Evolutionary conservation across 2,113 vertebrate genomes (phyloP), one percentile per base, ranked within the genome.

Genomic region (Ranitomeya variabilis): DNA sequence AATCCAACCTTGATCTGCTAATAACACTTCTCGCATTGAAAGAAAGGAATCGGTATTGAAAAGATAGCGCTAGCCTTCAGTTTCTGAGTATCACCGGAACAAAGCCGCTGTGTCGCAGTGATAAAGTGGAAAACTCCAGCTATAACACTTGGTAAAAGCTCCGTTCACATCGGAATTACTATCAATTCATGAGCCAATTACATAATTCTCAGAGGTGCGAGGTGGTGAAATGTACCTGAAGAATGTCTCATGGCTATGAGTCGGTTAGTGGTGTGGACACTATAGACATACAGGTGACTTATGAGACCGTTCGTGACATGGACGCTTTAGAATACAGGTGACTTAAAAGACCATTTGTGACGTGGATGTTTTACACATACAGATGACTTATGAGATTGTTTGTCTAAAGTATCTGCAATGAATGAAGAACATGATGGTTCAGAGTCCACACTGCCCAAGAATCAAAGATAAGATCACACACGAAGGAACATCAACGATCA

Each of bases 1-100:
- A 82, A 64, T 82, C 79, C 80, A 83, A 23, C 64, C 62, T 69
- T 69, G 62, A 69, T 54, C 62, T 83, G 37, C 54, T 69, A 67
- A 83, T 67, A 45, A 83, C 26, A 45, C 31, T 83, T 37, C 67
- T 83, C 14, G 54, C n/a, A 67, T 52, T 13, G 26, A 54, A 52
- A 76, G 21, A 83, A 67, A 83, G 59, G 45, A 21, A 64, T 82
- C 21, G 51, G 19, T 10, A 67, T 52, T 67, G 60, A 83, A 83
- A 64, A 9, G 62, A 54, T 45, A 37, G 62, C 55, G 54, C 45
- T 54, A 23, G 81, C 37, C 8, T 83, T 69, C 64, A 69, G 7
- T 13, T n/a, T 9, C 45, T 26, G 13, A 54, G 37, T n/a, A 83
- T 55, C 45, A 71, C 19, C 19, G 18, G 37, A 83, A 67, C 62